Evolutionary conservation across 2,888 invertebrate genomes (phyloP).

Genomic region (Terebella lapidaria): DNA sequence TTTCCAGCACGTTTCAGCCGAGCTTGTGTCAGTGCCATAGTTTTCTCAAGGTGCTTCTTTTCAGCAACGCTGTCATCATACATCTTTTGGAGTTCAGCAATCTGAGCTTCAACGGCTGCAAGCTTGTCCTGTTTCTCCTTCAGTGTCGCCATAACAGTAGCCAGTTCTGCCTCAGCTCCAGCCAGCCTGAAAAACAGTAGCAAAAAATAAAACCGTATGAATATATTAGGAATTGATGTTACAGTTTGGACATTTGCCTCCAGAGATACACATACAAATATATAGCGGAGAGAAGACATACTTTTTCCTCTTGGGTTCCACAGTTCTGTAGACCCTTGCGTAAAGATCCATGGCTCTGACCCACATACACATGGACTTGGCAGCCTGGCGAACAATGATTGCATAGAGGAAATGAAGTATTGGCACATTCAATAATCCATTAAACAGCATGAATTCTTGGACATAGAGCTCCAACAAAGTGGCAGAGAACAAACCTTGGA

Average conservation of each 20-base stretch:
- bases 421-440: too few species aligned
- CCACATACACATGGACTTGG: conserved; percentile 88
- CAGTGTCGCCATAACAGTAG: conserved; percentile 70
- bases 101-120: conserved; percentile 73
- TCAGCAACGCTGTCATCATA: conserved; percentile 59
- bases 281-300: conserved; percentile 46
- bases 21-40: conserved; percentile 72
- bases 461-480: too few species aligned
- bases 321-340: conserved; percentile 77
- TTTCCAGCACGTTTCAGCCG: conserved; percentile 76
- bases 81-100: conserved; percentile 53
- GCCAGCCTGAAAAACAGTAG: conserved; percentile 35
- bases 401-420: too few species aligned
- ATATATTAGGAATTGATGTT: background rate
- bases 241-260: too few species aligned
- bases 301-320: conserved; percentile 81
- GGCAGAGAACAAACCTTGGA: conserved; percentile 64
- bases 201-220: background rate
- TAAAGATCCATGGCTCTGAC: conserved; percentile 86
- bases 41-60: conserved; percentile 69
- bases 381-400: conserved; percentile 65
- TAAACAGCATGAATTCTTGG: too few species aligned
- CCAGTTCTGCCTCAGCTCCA: conserved; percentile 70
- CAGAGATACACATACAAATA: too few species aligned
- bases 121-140: conserved; percentile 76